Evolutionary conservation across 2,113 vertebrate species (phyloP), one percentile per base, ranked within the genome.

Genomic region (Okapia johnstoni): DNA sequence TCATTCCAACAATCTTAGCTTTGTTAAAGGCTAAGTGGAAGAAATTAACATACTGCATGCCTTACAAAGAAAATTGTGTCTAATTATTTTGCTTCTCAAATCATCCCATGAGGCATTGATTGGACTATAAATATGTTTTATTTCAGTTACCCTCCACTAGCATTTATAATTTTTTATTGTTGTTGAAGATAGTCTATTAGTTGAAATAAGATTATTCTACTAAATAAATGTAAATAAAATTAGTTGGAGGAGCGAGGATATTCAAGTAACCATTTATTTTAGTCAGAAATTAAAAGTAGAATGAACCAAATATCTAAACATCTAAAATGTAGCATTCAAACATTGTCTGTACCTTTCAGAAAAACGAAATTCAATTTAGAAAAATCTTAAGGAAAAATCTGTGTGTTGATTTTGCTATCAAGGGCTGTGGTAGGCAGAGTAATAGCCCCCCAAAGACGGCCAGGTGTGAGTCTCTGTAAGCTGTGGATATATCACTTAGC

Each of bases 71-170:
- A 94, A 97, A 96, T 81, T 85, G 77, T 85, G 90, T 93, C 76
- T 96, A 97, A 96, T 97, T 95, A 89, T 95, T 95, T 97, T 94
- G 54, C 43, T 91, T 93, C 85, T 94, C 33, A 91, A 88, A 93
- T 86, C 92, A 95, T 90, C 87, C 54, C 5, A 13, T 13, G 43
- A 96, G 52, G 50, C 85, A 95, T 46, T 96, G 91, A 95, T 95
- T 95, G 54, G 28, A 80, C 60, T 96, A 90, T 83, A 95, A 93
- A 93, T 93, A 16, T 48, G 93, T 57, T 98, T 86, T 23, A 52
- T 91, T 83, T 61, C 55, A 76, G 33, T 89, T 93, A 96, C 46
- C 26, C 33, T 97, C 36, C 81, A 57, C 15, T 93, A 88, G 73
- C 36, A 93, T 57, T 94, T 90, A 60, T 77, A 80, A 83, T 91